Base-by-base conservation (phyloP, 2,797 vertebrate genomes). In the Cryptoblepharus egeriae region DNA sequence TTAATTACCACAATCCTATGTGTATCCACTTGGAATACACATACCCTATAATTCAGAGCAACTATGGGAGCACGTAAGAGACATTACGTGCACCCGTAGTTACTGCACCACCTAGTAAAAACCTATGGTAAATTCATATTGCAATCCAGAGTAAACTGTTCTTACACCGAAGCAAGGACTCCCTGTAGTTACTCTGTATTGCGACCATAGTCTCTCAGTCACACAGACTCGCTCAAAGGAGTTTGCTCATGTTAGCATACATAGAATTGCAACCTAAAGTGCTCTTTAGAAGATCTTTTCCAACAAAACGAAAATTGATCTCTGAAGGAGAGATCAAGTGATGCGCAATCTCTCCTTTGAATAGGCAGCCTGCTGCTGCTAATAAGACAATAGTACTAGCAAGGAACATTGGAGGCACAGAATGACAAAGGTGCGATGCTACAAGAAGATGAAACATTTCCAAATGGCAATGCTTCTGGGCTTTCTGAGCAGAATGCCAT, bases 401-500 rank as follows among this genome's bases (percentile, higher is more conserved):
- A 81, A 67, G 82, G 64, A 81, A 81, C 77, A 82, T 39, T 64
- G 77, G 63, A 81, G 76, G 32, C 45, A 80, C 2, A 6, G 4
- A 0, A 0, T 35, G 68, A 70, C 55, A 63, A n/a, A 5, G 2
- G 16, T 68, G 63, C 69, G 74, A 64, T 58, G 42, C 73, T 75
- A 61, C 37, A 75, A 0, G 5, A 68, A 79, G 26, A 77, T 16
- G 64, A 87, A 82, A 84, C 6, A 6, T 61, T 81, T 85, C 85
- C 85, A 75, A 85, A 74, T 26, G 61, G 35, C 77, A 84, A 30
- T 75, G 55, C 65, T n/a, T 69, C n/a, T 67, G 81, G 49, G 80
- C n/a, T 39, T 83, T 72, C 83, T 57, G 1, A 2, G 82, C 60
- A 84, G 69, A 89, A 70, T 85, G 76, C 80, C 74, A 73, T 73